Evolutionary conservation across 1,140 invertebrate species (phyloP).

Genomic region (Thaumatotibia leucotreta): DNA sequence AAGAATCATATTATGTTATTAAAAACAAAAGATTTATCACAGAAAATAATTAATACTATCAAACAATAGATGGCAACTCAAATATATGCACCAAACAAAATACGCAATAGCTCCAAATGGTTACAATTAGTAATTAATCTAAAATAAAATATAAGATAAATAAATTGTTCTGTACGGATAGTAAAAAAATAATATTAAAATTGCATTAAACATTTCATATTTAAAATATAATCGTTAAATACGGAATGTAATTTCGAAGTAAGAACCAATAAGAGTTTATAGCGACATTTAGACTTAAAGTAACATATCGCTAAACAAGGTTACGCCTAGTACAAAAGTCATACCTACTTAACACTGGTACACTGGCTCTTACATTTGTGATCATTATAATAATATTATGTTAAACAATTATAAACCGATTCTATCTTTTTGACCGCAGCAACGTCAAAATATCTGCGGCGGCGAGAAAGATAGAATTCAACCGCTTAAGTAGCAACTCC

Average conservation of each 20-base stretch:
- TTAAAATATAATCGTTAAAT: not conserved
- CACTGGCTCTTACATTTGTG: slow-evolving; percentile 2
- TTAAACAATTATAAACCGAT: not conserved
- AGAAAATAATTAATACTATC: slow-evolving; percentile 68
- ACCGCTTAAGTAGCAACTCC: not conserved
- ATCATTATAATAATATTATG: not conserved
- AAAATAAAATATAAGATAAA: slow-evolving; percentile 11
- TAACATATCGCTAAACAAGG: not conserved
- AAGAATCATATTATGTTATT: slow-evolving; percentile 18
- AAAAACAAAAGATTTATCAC: slow-evolving; percentile 51
- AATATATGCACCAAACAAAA: slow-evolving; percentile 51
- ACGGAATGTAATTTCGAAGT: slow-evolving; percentile 8
- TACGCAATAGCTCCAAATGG: slow-evolving; percentile 26
- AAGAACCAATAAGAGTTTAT: not conserved
- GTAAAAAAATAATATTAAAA: slow-evolving; percentile 3
- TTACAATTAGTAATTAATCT: slow-evolving; percentile 3
- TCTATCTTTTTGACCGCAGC: not conserved
- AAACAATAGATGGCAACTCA: slow-evolving; percentile 61
- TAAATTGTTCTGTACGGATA: slow-evolving; percentile 2
- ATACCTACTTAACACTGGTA: not conserved
- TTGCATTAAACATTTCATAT: not conserved
- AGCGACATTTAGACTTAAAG: slow-evolving; percentile 3
- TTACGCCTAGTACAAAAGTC: not conserved
- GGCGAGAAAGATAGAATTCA: not conserved
- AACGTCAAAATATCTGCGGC: not conserved